Evolutionary conservation across 2,113 vertebrate species (phyloP), one percentile per base, ranked within the genome.

Genomic region (Tragulus kanchil): DNA sequence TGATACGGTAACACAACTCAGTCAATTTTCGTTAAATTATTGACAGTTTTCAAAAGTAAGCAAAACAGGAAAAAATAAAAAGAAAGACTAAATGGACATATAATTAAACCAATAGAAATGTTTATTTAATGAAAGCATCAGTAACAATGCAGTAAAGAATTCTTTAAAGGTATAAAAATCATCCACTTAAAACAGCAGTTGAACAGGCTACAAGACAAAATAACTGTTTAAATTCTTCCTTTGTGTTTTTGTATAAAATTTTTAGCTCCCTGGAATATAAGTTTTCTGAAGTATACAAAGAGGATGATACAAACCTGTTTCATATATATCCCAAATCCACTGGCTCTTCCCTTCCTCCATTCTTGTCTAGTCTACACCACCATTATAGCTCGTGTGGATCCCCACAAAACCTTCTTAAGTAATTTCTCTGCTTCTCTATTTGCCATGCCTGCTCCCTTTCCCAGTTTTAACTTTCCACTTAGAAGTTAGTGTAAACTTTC

Each of bases 31-130:
- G 26, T n/a, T 25, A 71, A 81, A 52, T 61, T 69, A 64, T 77
- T 84, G 48, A 59, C 10, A 48, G 25, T 19, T 93, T 96, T 93
- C 28, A 92, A 85, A 85, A 69, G 82, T 8, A 91, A n/a, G 25
- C 13, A 75, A 94, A 86, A 81, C 3, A 26, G 6, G 56, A 85
- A 90, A 10, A 61, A 67, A 77, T 56, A n/a, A 62, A 50, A 48
- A 14, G 78, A 12, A n/a, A 77, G 42, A 36, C 8, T 36, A 26
- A 62, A 56, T 54, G 21, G 17, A 93, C 17, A 90, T 54, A 54
- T 23, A 64, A 69, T 52, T 71, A 71, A 58, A 26, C 28, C 54
- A 85, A 16, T 8, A 50, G 54, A 64, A 81, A 86, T 56, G 8
- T 42, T 81, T 73, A 64, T 71, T 64, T 23, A 69, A 23, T 15